Evolutionary conservation across 1,140 invertebrate genomes (phyloP), one percentile per base, ranked within the genome.

Genomic region (Drosophila mojavensis): DNA sequence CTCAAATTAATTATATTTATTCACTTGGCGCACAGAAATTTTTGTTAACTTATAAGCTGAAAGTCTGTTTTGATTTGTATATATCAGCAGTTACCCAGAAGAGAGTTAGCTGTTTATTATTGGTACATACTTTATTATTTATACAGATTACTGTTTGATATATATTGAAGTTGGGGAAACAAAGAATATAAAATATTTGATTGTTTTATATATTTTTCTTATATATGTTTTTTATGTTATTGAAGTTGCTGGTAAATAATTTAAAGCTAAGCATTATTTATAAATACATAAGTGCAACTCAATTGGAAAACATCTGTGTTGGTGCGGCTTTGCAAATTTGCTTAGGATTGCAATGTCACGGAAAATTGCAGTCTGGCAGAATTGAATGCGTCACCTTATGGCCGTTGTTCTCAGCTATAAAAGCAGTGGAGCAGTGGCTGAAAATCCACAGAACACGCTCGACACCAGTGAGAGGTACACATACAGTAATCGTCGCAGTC

Each of bases 281-380:
- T 36, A 48, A 62, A 24, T 70, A 60, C 48, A 64, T 64, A 64
- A 54, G 13, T n/a, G 10, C 33, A 26, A 45, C 45, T 72, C 48
- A 54, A 26, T 59, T 82, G 43, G 24, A 33, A 55, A 53, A 71
- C 61, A 56, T 26, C 13, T 65, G 60, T 64, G 43, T 47, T 63
- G 55, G 58, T 48, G 30, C 17, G 50, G n/a, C 30, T 69, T 64
- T 50, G 73, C n/a, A 65, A 64, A 70, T 59, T 63, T 88, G 83
- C 83, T 88, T 76, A 69, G 79, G 73, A 88, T 43, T 88, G 83
- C 83, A 88, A 89, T 88, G 83, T 69, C 79, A 88, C 73, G 59
- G 64, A 64, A 88, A 88, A 77, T 62, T 80, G 83, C 83, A 71
- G 47, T 74, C 76, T 70, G 73, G 73, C 83, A 88, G 59, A 83